Evolutionary conservation across 1,140 invertebrate genomes (phyloP), one percentile per base, ranked within the genome.

Genomic region (Bombus soroeensis): DNA sequence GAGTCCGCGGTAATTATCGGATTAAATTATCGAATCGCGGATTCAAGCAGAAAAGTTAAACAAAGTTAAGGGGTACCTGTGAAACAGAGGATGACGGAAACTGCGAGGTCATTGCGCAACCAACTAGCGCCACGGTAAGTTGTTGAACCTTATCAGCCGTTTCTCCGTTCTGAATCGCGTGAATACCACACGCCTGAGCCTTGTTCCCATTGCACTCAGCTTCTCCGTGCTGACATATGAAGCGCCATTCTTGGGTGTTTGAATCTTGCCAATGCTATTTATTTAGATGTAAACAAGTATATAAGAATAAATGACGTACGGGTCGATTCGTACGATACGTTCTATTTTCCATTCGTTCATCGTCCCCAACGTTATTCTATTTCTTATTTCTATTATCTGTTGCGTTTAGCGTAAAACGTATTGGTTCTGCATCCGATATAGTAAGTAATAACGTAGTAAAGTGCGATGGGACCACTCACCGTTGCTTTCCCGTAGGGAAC

Each of bases 401-500:
- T 0, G 18, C 47, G 47, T 53, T 53, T 22, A 22, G 47, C 0
- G 47, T 1, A 18, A 47, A 47, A 18, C 47, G 47, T 6, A 18
- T 18, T 47, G 1, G 47, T 6, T 0, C 15, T 0, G 15, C 6
- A 6, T 6, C 15, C 47, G 47, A 53, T 22, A 18, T 53, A 22
- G 18, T 6, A 53, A 78, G 59, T 32, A 32, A n/a, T 72, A 15
- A 76, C 47, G 4, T 82, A 59, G 59, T 64, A 73, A 62, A 32
- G 77, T 1, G 34, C 53, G 22, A 66, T 39, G 68, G 39, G 71
- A 28, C 53, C 37, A 94, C 94, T 95, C 94, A 97, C 97, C 91
- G 92, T 79, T 9, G 98, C 97, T 95, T 98, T 98, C 84, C 98
- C 98, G 93, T 97, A 98, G 1, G 98, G 94, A 71, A 94, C 59